Evolutionary conservation across 2,888 invertebrate genomes (phyloP).

Genomic region (Tetheella fluctuosa): DNA sequence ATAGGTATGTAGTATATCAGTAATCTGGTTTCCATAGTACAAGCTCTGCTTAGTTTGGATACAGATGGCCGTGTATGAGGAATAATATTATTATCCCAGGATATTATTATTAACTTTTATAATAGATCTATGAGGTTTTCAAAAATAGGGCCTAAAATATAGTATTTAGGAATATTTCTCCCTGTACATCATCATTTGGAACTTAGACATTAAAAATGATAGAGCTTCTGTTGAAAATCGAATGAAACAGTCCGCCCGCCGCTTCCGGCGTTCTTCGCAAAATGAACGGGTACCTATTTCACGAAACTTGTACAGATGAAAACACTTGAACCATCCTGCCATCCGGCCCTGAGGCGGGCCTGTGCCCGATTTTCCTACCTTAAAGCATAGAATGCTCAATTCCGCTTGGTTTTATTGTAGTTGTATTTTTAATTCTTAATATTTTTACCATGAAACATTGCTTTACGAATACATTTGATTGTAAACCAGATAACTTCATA

Average conservation of each 20-base stretch:
- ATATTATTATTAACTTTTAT: too few relatives aligned
- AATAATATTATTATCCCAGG: too few relatives aligned
- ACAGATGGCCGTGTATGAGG: too few relatives aligned
- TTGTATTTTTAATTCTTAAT: too few relatives aligned
- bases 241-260: not conserved
- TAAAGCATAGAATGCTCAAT: not conserved
- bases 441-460: too few relatives aligned
- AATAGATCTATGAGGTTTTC: too few relatives aligned
- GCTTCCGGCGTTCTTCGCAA: conserved; percentile 6
- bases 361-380: not conserved
- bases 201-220: not conserved
- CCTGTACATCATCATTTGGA: not conserved
- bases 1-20: too few relatives aligned
- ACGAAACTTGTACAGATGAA: not conserved
- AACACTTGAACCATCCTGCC: conserved; percentile 5
- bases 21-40: too few relatives aligned
- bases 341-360: not conserved
- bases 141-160: too few relatives aligned
- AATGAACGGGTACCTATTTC: not conserved
- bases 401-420: not conserved
- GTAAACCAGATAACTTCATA: too few relatives aligned
- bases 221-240: conserved; percentile 2
- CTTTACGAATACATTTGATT: too few relatives aligned
- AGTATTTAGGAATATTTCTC: not conserved
- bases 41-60: too few relatives aligned